A percentile compares a stretch with the other conserved stretches of the same genome.
phyloP scores from a whole-genome alignment of 2,113 vertebrate species.

The Gorilla gorilla region DNA sequence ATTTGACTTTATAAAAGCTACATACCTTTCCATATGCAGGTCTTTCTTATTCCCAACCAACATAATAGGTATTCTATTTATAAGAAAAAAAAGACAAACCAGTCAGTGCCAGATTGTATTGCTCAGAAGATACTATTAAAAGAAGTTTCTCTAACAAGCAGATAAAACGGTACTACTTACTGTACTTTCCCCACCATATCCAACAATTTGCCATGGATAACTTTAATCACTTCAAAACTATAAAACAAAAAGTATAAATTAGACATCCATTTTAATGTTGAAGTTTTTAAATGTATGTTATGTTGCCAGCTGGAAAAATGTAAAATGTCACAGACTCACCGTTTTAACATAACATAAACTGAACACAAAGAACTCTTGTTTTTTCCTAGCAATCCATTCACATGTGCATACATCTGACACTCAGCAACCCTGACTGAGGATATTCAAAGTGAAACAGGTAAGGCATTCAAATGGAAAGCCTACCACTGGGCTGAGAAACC shows the following conservation, averaged over 20 bases:
- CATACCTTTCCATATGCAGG: slow-evolving; percentile 99
- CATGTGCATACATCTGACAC: background rate
- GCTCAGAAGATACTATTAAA: slow-evolving; percentile 55
- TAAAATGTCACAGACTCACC: background rate
- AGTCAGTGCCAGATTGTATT: slow-evolving; percentile 62
- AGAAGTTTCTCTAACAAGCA: slow-evolving; percentile 67
- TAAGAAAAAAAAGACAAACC: slow-evolving; percentile 67
- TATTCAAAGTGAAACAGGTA: background rate
- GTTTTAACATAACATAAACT: background rate
- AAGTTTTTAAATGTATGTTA: background rate
- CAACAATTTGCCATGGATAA: slow-evolving; percentile 99
- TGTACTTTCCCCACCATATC: slow-evolving; percentile 99
- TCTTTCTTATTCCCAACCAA: slow-evolving; percentile 99
- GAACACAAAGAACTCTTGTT: background rate
- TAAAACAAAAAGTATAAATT: slow-evolving; percentile 81
- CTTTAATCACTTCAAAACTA: slow-evolving; percentile 99
- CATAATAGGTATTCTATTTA: slow-evolving; percentile 97
- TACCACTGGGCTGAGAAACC: background rate
- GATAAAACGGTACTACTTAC: slow-evolving; percentile 89
- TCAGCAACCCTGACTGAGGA: background rate
- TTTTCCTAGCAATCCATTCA: background rate
- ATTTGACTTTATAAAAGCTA: slow-evolving; percentile 25
- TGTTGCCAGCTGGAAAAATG: background rate
- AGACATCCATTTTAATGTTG: slow-evolving; percentile 65
- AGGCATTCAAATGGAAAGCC: background rate